A percentile compares a stretch with the other conserved stretches of the same genome.
These are phyloP conservation scores for Gastrophryne carolinensis DNA, from an alignment of 2,797 vertebrate genomes.

Conservation along the genomic window DNA sequence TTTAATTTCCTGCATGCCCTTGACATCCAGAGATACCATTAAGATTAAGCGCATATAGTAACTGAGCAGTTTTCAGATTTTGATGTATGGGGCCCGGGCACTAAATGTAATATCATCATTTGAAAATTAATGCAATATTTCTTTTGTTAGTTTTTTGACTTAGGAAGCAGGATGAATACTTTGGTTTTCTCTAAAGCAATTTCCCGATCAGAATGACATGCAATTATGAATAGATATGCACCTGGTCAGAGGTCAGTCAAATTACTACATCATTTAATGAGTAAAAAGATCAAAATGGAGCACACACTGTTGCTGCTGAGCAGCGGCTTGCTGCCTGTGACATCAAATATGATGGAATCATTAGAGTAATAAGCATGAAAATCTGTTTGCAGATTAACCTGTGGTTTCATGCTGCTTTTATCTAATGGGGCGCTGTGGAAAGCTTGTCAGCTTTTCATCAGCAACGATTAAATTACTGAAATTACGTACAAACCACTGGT, in stretches of 20 bases:
- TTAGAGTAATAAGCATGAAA: conserved; percentile 98
- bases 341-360: conserved; percentile 95
- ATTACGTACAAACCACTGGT: conserved; percentile 75
- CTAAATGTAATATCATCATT: conserved; percentile 99
- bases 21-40: conserved; percentile 99
- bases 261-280: conserved; percentile 96
- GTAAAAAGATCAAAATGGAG: conserved; percentile 81
- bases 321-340: conserved; percentile 77
- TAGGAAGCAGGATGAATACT: conserved; percentile 71
- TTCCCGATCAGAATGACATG: conserved; percentile 86
- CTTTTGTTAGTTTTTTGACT: conserved; percentile 88
- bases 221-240: conserved; percentile 89
- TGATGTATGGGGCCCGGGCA: conserved; percentile 89
- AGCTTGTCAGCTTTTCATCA: conserved; percentile 84
- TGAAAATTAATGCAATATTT: conserved; percentile 99
- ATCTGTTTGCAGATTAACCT: conserved; percentile 96
- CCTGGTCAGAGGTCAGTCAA: conserved; percentile 91
- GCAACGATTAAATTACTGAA: conserved; percentile 80
- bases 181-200: conserved; percentile 76
- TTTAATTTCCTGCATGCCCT: conserved; percentile 99
- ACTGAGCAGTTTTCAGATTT: conserved; percentile 86
- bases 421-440: conserved; percentile 80
- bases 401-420: conserved; percentile 80
- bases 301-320: conserved; percentile 77
- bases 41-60: conserved; percentile 98